Evolutionary conservation across 92 coral and sea anemone species (phyloP).

Genomic region (Epizoanthus scotinus): DNA sequence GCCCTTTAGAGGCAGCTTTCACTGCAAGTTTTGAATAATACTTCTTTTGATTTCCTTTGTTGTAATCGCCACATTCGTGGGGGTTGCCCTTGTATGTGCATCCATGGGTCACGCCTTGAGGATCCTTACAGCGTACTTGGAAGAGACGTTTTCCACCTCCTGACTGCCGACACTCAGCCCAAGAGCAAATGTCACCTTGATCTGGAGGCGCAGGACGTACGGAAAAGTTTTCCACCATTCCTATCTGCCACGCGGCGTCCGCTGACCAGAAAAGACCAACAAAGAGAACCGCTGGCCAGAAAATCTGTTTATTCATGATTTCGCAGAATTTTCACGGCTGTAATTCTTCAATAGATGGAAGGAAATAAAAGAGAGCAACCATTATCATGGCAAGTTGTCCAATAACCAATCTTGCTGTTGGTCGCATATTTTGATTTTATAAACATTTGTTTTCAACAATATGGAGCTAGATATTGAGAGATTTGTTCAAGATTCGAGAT

Average conservation of each 20-base stretch:
- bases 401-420: no score
- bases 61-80: background rate
- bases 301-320: background rate
- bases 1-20: constrained; percentile 1
- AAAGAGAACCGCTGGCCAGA: background rate
- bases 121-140: constrained; percentile 7
- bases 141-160: constrained; percentile 27
- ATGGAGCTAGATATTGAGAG: no score
- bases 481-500: no score
- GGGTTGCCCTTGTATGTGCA: constrained; percentile 20
- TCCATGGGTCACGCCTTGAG: background rate
- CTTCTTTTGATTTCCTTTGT: background rate
- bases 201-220: background rate
- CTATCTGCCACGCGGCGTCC: constrained; percentile 4
- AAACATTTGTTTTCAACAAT: no score
- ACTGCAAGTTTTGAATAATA: background rate
- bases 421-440: no score
- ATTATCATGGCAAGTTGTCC: no score
- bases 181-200: background rate
- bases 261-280: background rate
- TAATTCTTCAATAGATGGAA: no score
- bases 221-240: background rate
- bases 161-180: constrained; percentile 22
- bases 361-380: no score
- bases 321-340: no score